Evolutionary conservation across 2,888 invertebrate species (phyloP).

Genomic region (Brenthis hecate): DNA sequence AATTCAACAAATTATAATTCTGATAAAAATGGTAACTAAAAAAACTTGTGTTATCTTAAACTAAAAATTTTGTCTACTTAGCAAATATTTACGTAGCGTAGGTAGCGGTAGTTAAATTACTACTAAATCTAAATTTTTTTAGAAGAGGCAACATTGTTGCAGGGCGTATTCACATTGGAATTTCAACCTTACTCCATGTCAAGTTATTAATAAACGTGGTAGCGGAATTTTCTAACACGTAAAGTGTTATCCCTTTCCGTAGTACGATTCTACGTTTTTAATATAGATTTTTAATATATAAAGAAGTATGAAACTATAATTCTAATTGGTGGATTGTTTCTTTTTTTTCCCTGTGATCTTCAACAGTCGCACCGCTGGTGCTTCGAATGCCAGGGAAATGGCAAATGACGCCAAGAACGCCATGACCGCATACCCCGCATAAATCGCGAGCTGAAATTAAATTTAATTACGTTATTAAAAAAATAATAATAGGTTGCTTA

Average conservation of each 20-base stretch:
- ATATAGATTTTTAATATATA: background rate
- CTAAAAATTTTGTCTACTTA: slow-evolving; percentile 12
- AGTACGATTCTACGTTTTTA: slow-evolving; percentile 15
- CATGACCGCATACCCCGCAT: slow-evolving; percentile 89
- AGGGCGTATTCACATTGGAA: slow-evolving; percentile 14
- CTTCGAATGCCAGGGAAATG: slow-evolving; percentile 90
- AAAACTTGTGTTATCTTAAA: slow-evolving; percentile 2
- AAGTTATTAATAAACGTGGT: slow-evolving; percentile 10
- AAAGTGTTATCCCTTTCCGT: background rate
- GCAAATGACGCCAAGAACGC: slow-evolving; percentile 89
- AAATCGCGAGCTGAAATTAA: slow-evolving; percentile 75
- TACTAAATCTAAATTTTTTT: slow-evolving; percentile 41
- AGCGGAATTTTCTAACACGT: background rate
- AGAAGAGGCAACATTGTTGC: slow-evolving; percentile 36
- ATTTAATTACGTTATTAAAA: slow-evolving; percentile 24
- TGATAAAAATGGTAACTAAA: slow-evolving; percentile 21
- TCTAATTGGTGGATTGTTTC: slow-evolving; percentile 45
- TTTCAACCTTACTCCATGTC: slow-evolving; percentile 14
- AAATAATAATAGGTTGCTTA: background rate
- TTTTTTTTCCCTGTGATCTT: slow-evolving; percentile 81
- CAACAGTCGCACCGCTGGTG: slow-evolving; percentile 90
- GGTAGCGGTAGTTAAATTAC: slow-evolving; percentile 31
- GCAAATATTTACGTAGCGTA: slow-evolving; percentile 1
- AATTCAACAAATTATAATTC: background rate
- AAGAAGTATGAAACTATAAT: background rate